A percentile compares a stretch with the other conserved stretches of the same genome.
Evolutionary conservation across 2,888 invertebrate genomes (phyloP).

Genomic region (Caenorhabditis drosophilae): DNA sequence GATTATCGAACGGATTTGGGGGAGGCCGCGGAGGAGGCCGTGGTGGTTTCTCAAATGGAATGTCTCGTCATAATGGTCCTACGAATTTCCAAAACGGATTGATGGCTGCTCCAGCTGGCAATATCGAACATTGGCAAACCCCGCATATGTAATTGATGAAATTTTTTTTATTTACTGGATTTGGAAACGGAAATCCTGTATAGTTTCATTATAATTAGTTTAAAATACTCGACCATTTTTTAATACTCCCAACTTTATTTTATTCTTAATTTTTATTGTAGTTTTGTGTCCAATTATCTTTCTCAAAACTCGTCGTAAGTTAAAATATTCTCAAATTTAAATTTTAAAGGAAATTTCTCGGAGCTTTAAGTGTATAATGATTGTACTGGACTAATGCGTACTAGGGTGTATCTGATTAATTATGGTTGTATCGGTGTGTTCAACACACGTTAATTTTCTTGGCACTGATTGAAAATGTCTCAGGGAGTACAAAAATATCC

Average conservation of each 20-base stretch:
- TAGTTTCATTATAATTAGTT: background rate
- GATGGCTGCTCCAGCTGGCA: background rate
- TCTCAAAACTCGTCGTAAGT: background rate
- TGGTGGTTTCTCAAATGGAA: constrained; percentile 6
- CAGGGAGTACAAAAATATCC: no score
- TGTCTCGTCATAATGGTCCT: background rate
- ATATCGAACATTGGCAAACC: constrained; percentile 36
- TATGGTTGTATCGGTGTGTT: background rate
- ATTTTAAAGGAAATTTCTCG: constrained; percentile 21
- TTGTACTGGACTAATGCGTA: constrained; percentile 30
- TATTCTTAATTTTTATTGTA: constrained; percentile 1
- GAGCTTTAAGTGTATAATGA: constrained; percentile 42
- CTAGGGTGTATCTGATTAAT: no score
- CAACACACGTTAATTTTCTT: constrained; percentile 23
- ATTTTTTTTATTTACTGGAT: no score
- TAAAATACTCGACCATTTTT: constrained; percentile 6
- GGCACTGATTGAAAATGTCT: no score
- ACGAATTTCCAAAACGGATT: background rate
- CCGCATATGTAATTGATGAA: no score
- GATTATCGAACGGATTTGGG: constrained; percentile 15
- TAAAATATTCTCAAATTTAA: constrained; percentile 12
- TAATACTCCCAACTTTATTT: constrained; percentile 5
- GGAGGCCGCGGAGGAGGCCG: constrained; percentile 5
- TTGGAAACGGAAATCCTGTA: constrained; percentile 30
- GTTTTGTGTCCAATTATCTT: constrained; percentile 7